phyloP scores from a whole-genome alignment of 1,140 invertebrate genomes.

The Drosophila virilis region DNA sequence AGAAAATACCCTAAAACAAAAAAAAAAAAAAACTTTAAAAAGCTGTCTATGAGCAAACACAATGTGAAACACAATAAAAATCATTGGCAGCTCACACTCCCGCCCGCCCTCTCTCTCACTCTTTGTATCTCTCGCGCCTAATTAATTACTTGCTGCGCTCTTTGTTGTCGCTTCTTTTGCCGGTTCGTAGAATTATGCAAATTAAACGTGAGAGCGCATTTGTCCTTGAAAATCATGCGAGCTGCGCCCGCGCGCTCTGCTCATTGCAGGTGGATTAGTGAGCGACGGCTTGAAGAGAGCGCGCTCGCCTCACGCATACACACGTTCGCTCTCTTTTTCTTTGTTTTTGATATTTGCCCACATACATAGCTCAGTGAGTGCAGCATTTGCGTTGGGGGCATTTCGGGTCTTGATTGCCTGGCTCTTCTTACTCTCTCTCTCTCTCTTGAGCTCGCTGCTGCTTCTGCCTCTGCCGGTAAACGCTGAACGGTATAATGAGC shows the following conservation, averaged over 20 bases:
- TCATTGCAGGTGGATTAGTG: not conserved
- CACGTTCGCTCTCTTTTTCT: not conserved
- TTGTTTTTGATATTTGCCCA: not conserved
- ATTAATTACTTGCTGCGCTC: conserved; percentile 16
- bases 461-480: not conserved
- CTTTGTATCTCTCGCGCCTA: not conserved
- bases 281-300: conserved; percentile 6
- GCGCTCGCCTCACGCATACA: not conserved
- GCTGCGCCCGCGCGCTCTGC: conserved; percentile 6
- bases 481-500: not conserved
- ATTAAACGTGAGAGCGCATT: conserved; percentile 22
- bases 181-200: conserved; percentile 46
- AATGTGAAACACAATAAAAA: conserved; percentile 10
- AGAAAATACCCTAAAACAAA: not conserved
- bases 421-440: not conserved
- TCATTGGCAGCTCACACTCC: not conserved
- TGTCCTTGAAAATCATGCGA: conserved; percentile 47
- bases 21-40: not conserved
- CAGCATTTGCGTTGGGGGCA: not conserved
- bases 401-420: not conserved
- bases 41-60: conserved; percentile 2
- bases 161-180: conserved; percentile 9
- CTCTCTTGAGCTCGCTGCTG: not conserved
- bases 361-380: not conserved
- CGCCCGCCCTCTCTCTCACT: too few relatives aligned